Evolutionary conservation across 2,797 vertebrate genomes (phyloP).

Genomic region (Capromys pilorides): DNA sequence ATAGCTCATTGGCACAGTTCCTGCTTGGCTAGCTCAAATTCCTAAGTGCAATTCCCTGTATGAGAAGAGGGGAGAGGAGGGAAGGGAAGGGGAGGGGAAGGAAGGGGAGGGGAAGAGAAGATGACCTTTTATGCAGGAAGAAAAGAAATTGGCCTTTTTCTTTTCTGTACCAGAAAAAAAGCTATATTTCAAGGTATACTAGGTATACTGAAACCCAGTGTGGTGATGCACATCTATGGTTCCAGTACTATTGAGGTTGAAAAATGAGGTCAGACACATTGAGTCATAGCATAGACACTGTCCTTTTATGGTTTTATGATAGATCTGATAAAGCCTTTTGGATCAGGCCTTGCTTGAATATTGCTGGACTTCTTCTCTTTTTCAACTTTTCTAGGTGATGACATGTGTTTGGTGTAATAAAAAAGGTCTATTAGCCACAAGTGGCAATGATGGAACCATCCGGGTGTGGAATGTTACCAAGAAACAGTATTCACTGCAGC

Average conservation of each 20-base stretch:
- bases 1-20: no score
- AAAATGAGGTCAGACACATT: background rate
- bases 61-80: no score
- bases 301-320: background rate
- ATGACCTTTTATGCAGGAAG: background rate
- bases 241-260: background rate
- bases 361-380: constrained; percentile 31
- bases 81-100: no score
- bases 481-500: constrained; percentile 96
- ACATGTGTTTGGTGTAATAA: constrained; percentile 95
- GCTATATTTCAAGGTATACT: background rate
- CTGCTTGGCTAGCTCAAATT: no score
- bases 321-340: constrained; percentile 35
- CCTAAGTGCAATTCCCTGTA: no score
- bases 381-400: constrained; percentile 90
- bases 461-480: constrained; percentile 97
- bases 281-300: background rate
- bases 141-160: constrained; percentile 30
- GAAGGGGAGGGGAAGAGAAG: background rate
- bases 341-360: constrained; percentile 49
- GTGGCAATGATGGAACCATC: constrained; percentile 96
- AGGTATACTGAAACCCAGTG: background rate
- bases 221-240: background rate
- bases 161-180: background rate
- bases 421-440: constrained; percentile 95